Percentiles rank a stretch among this genome's conserved stretches.
Evolutionary conservation across 2,113 vertebrate species (phyloP).

Genomic region (Xiphorhynchus elegans): DNA sequence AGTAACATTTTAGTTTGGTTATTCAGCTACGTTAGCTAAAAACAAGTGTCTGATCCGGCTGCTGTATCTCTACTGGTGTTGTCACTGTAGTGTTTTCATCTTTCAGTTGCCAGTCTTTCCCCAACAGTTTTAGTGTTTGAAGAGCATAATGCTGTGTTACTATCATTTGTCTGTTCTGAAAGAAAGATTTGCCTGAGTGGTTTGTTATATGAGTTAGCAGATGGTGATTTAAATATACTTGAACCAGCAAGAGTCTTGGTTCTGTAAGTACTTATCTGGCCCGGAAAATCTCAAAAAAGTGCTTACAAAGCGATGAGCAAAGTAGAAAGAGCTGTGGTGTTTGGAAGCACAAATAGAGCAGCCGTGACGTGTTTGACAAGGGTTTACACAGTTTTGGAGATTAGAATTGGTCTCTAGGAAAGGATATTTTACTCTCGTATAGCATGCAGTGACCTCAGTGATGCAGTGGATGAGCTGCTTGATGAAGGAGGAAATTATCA

Average conservation of each 20-base stretch:
- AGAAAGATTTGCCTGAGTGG: background rate
- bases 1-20: background rate
- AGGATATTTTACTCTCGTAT: background rate
- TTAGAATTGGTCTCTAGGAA: background rate
- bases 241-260: background rate
- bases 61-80: background rate
- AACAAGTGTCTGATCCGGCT: background rate
- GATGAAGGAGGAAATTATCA: background rate
- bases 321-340: background rate
- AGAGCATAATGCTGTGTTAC: conserved; percentile 20
- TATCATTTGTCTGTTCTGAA: background rate
- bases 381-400: background rate
- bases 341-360: background rate
- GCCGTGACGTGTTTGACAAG: background rate
- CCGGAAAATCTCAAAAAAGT: conserved; percentile 15
- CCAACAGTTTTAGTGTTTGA: background rate
- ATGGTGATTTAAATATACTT: background rate
- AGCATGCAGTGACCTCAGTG: background rate
- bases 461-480: background rate
- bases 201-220: conserved; percentile 27
- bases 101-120: background rate
- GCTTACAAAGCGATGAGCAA: background rate
- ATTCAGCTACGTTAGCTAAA: background rate
- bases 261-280: background rate
- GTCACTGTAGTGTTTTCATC: background rate